Percentiles rank a stretch among this genome's conserved stretches.
phyloP scores from a whole-genome alignment of 2,888 invertebrate species.

The Falcaria lacertinaria region DNA sequence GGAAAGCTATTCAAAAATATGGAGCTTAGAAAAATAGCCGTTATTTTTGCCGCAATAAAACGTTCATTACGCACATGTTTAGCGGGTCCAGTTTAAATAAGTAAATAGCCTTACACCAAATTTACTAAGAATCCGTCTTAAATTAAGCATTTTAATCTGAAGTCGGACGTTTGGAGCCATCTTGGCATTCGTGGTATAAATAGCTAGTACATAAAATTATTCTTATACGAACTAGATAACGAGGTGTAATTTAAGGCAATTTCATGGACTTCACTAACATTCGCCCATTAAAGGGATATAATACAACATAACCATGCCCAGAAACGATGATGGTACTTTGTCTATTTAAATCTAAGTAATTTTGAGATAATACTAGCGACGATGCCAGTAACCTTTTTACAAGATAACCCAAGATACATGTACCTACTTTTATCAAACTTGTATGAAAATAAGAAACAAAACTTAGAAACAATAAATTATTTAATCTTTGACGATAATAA shows the following conservation, averaged over 20 bases:
- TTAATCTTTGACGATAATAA: too few species aligned
- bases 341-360: not conserved
- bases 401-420: not conserved
- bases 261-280: constrained; percentile 15
- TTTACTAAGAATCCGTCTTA: not conserved
- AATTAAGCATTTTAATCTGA: not conserved
- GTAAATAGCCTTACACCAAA: too few species aligned
- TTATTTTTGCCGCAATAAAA: not conserved
- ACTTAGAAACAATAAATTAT: too few species aligned
- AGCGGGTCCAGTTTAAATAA: not conserved
- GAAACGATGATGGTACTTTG: not conserved
- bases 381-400: not conserved
- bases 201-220: not conserved
- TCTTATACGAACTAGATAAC: too few species aligned
- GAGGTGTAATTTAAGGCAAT: constrained; percentile 28
- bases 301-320: not conserved
- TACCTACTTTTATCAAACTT: not conserved
- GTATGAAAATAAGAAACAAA: too few species aligned
- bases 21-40: not conserved
- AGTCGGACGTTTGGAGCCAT: too few species aligned
- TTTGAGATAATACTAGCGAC: not conserved
- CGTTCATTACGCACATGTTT: not conserved
- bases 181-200: too few species aligned
- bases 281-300: not conserved
- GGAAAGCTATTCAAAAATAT: not conserved